Conservation (phyloP, 2,888 invertebrate species). For the Sclerodermus sp. region DNA sequence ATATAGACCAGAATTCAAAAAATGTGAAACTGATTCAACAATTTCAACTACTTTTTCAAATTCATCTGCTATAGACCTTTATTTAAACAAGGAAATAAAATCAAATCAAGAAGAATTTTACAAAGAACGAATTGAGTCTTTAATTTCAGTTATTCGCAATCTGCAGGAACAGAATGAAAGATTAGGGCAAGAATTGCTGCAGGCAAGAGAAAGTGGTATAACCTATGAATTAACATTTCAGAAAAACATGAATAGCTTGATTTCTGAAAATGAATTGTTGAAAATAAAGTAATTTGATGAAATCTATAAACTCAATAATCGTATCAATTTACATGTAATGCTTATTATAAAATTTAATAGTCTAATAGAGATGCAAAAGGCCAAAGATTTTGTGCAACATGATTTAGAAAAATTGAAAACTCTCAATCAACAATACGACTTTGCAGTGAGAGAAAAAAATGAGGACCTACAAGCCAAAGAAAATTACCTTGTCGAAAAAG, state of each 20-base stretch:
- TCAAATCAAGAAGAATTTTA: conserved; percentile 3
- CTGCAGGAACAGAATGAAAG: conserved; percentile 32
- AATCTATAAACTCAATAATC: background rate
- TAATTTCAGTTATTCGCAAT: conserved; percentile 26
- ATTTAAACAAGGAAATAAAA: no score
- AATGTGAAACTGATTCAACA: no score
- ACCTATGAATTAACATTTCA: background rate
- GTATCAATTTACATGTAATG: background rate
- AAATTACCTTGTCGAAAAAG: conserved; percentile 27
- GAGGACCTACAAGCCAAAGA: conserved; percentile 30
- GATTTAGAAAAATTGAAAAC: conserved; percentile 29
- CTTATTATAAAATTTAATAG: no score
- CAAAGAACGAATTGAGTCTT: conserved; percentile 23
- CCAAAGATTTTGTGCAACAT: conserved; percentile 29
- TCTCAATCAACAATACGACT: conserved; percentile 29
- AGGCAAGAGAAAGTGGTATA: conserved; percentile 13
- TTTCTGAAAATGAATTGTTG: background rate
- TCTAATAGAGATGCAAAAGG: conserved; percentile 31
- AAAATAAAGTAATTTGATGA: conserved; percentile 4
- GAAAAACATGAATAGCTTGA: background rate
- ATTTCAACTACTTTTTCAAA: no score
- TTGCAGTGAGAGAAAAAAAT: conserved; percentile 32
- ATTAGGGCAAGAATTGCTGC: conserved; percentile 22
- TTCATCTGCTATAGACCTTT: no score
- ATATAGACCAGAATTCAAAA: no score